Base-by-base conservation (phyloP, 2,113 vertebrate species). In the Elephantulus edwardii region DNA sequence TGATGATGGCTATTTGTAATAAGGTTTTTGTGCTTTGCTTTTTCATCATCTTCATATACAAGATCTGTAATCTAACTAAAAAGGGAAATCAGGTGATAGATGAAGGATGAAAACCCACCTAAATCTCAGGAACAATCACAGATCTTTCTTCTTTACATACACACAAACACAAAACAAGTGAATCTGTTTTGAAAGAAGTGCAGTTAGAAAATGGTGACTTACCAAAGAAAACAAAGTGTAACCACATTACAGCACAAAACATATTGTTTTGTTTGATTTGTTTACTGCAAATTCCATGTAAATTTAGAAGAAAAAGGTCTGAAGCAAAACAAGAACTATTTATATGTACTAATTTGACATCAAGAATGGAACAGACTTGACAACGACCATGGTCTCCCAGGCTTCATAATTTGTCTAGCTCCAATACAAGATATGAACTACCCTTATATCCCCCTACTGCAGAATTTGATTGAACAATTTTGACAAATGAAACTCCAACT, bases 381-480 rank as follows among this genome's bases (percentile, higher is more conserved):
- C n/a, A 64, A 85, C 30, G 56, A 44, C 77, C 38, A 16, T 48
- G 44, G 46, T 10, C 81, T 62, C 64, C 48, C 5, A 9, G 54
- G 46, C 22, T 54, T 79, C 75, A 62, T 68, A 44, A 10, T 64
- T 78, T 83, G 93, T 86, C 85, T 91, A 82, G 77, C 38, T 50
- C 22, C 50, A 35, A 6, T 2, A 4, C 64, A 14, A 62, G 75
- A 38, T 42, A 70, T 4, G 28, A 26, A 5, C 20, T 42, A 2
- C 14, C 44, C 6, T 12, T 26, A 10, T 19, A 70, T 60, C 42
- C 9, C 9, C 5, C 3, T 8, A 33, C 1, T 54, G 10, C 22
- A 6, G 33, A 6, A 40, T 22, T 26, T 76, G 89, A 38, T 58
- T 90, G 44, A 24, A 26, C 24, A n/a, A 35, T 28, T 19, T n/a